Percentiles rank a stretch among this genome's conserved stretches.
phyloP scores from a whole-genome alignment of 2,113 vertebrate genomes.

The Dipodomys spectabilis region DNA sequence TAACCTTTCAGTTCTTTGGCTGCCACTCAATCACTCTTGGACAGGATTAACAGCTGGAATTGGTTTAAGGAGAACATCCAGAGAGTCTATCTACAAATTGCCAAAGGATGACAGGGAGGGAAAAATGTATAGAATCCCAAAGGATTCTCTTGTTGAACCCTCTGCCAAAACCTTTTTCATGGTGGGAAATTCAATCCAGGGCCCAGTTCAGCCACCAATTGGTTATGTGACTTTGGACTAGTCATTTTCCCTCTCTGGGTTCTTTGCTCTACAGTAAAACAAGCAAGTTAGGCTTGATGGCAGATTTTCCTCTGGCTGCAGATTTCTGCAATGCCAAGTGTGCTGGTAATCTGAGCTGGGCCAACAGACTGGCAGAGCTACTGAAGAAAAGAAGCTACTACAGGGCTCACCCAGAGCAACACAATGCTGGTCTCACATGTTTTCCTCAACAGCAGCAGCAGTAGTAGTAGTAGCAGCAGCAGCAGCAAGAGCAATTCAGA shows the following conservation, averaged over 20 bases:
- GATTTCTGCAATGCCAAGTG: neutral
- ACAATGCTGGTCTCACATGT: neutral
- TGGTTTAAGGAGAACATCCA: conserved; percentile 16
- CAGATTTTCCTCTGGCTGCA: neutral
- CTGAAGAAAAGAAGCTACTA: neutral
- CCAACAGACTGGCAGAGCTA: neutral
- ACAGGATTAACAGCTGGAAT: conserved; percentile 9
- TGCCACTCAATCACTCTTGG: conserved; percentile 14
- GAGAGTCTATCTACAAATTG: neutral
- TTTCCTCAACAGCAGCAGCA: neutral
- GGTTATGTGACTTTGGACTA: neutral
- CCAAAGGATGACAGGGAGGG: neutral
- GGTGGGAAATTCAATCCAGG: neutral
- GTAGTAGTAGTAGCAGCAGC: neutral
- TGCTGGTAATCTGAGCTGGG: neutral
- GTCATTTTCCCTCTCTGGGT: neutral
- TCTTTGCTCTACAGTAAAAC: conserved; percentile 9
- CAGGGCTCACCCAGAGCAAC: neutral
- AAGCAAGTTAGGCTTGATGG: neutral
- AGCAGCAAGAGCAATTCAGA: neutral
- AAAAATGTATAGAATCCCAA: neutral
- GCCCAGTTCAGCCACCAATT: neutral
- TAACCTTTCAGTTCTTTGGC: neutral
- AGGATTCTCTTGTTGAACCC: neutral
- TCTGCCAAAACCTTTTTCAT: neutral